Percentiles rank a stretch among this genome's conserved stretches.
These are phyloP conservation scores for Vultur gryphus DNA, from an alignment of 2,797 vertebrate genomes.

Conservation along the genomic window DNA sequence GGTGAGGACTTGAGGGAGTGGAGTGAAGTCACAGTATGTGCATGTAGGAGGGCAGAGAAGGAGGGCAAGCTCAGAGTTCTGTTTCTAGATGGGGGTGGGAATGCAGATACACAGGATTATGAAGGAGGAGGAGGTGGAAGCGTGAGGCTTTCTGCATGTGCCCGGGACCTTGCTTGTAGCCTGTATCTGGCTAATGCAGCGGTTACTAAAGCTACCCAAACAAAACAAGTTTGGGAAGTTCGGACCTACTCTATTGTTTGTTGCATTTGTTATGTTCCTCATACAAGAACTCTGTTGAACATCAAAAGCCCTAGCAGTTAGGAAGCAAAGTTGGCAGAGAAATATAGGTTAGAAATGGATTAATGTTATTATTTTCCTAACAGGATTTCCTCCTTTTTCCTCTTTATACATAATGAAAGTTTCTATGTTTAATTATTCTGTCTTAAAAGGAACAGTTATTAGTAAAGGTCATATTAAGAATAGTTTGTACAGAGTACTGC, in stretches of 20 bases:
- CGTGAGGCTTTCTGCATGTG: background rate
- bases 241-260: fast-evolving
- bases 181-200: background rate
- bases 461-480: background rate
- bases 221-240: background rate
- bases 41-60: background rate
- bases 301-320: background rate
- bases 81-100: background rate
- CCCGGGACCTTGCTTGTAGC: background rate
- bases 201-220: background rate
- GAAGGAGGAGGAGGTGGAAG: background rate
- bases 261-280: background rate
- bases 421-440: background rate
- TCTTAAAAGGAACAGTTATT: background rate
- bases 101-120: background rate
- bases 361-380: background rate
- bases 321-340: background rate
- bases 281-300: background rate
- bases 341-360: background rate
- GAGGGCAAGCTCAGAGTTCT: background rate
- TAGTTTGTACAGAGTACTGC: background rate
- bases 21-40: background rate
- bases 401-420: background rate
- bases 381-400: background rate
- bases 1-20: background rate